A percentile compares a stretch with the other conserved stretches of the same genome.
phyloP scores from a whole-genome alignment of 1,140 invertebrate genomes.

The Chelonus insularis region DNA sequence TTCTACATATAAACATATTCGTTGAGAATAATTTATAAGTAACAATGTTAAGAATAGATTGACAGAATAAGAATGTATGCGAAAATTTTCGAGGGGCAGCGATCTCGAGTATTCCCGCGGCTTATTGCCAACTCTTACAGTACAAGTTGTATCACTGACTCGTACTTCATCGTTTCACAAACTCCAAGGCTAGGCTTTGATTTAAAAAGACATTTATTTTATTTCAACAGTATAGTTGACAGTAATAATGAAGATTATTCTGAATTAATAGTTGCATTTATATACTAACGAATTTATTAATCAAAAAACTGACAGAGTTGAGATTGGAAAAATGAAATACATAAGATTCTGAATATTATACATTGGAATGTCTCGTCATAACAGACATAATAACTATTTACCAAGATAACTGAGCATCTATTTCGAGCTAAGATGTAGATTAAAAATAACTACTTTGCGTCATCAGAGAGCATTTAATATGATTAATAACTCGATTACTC shows the following conservation, averaged over 20 bases:
- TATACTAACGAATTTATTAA: no score
- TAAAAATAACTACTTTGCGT: slow-evolving; percentile 56
- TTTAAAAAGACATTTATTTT: neutral
- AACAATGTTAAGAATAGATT: slow-evolving; percentile 6
- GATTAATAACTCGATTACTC: slow-evolving; percentile 10
- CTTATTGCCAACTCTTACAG: slow-evolving; percentile 51
- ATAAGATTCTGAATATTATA: neutral
- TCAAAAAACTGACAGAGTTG: no score
- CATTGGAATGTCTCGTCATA: slow-evolving; percentile 31
- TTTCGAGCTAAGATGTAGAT: slow-evolving; percentile 55
- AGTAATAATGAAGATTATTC: no score
- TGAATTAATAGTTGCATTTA: no score
- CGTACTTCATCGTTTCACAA: neutral
- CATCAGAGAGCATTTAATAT: slow-evolving; percentile 34
- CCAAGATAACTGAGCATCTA: slow-evolving; percentile 53
- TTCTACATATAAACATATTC: neutral
- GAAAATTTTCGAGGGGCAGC: slow-evolving; percentile 49
- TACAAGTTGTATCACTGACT: slow-evolving; percentile 45
- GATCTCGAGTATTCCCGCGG: slow-evolving; percentile 50
- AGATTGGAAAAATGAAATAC: no score
- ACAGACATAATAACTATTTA: slow-evolving; percentile 58
- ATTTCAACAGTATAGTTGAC: neutral
- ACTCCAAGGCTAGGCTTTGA: neutral
- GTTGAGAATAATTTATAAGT: neutral
- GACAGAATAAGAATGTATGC: slow-evolving; percentile 42